phyloP scores from a whole-genome alignment of 2,797 vertebrate species.

The Cuniculus paca region DNA sequence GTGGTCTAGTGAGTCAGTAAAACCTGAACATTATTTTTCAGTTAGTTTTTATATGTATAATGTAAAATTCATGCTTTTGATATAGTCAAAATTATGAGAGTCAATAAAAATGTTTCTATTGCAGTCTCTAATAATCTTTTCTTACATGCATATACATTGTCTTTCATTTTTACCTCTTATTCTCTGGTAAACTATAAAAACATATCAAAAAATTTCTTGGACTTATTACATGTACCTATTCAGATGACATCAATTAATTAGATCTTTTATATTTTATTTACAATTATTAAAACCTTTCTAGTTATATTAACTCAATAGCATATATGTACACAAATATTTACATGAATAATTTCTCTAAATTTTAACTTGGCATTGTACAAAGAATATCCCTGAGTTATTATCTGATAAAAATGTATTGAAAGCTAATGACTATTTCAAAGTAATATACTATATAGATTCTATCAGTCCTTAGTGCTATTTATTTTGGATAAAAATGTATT shows the following conservation, averaged over 20 bases:
- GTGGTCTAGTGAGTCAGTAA: neutral
- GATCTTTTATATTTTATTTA: constrained; percentile 9
- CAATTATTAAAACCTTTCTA: neutral
- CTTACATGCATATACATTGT: neutral
- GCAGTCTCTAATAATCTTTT: neutral
- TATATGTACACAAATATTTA: neutral
- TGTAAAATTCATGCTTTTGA: neutral
- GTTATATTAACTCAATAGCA: neutral
- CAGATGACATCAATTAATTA: neutral
- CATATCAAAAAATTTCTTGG: neutral
- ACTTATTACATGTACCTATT: neutral
- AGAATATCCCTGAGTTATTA: constrained; percentile 15
- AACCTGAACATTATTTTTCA: neutral
- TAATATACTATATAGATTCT: neutral
- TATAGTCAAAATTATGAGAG: neutral
- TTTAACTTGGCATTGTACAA: neutral
- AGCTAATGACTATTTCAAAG: neutral
- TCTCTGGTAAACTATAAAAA: neutral
- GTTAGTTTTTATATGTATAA: neutral
- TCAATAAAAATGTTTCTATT: neutral
- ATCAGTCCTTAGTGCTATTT: neutral
- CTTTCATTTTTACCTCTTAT: constrained; percentile 3
- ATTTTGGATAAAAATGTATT: neutral
- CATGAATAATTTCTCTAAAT: neutral
- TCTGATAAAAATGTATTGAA: constrained; percentile 42